Percentiles rank a stretch among this genome's conserved stretches.
phyloP scores from a whole-genome alignment of 2,888 invertebrate genomes.

The Apamea monoglypha region DNA sequence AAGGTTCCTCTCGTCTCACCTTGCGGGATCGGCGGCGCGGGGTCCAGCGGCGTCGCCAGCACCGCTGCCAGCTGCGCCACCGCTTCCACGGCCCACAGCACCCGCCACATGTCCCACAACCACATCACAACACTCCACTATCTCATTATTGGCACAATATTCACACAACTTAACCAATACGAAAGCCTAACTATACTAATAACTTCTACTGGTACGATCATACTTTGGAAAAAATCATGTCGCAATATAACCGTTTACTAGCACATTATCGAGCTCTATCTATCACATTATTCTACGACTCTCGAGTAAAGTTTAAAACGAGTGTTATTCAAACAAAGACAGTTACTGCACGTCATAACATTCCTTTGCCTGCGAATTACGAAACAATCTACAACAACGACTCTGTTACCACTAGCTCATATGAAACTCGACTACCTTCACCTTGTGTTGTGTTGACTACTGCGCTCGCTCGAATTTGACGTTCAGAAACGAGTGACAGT shows the following conservation, averaged over 20 bases:
- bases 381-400: slow-evolving; percentile 76
- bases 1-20: slow-evolving; percentile 87
- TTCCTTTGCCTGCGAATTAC: slow-evolving; percentile 79
- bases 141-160: slow-evolving; percentile 90
- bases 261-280: slow-evolving; percentile 72
- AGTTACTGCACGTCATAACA: slow-evolving; percentile 90
- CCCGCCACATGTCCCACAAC: slow-evolving; percentile 89
- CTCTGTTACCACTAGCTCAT: slow-evolving; percentile 75
- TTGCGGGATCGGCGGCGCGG: slow-evolving; percentile 82
- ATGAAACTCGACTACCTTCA: slow-evolving; percentile 51
- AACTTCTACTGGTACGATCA: slow-evolving; percentile 89
- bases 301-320: slow-evolving; percentile 76
- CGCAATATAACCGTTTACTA: slow-evolving; percentile 76
- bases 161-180: slow-evolving; percentile 89
- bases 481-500: slow-evolving; percentile 54
- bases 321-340: slow-evolving; percentile 88
- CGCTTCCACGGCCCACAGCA: slow-evolving; percentile 86
- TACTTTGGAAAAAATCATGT: slow-evolving; percentile 87
- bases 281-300: slow-evolving; percentile 85
- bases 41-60: slow-evolving; percentile 85
- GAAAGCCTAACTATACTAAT: slow-evolving; percentile 88
- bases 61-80: slow-evolving; percentile 83
- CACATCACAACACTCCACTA: slow-evolving; percentile 90
- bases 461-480: slow-evolving; percentile 42
- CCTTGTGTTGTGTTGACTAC: slow-evolving; percentile 53